A percentile compares a stretch with the other conserved stretches of the same genome.
Evolutionary conservation across 2,888 invertebrate genomes (phyloP).

Genomic region (Lissonota sp.): DNA sequence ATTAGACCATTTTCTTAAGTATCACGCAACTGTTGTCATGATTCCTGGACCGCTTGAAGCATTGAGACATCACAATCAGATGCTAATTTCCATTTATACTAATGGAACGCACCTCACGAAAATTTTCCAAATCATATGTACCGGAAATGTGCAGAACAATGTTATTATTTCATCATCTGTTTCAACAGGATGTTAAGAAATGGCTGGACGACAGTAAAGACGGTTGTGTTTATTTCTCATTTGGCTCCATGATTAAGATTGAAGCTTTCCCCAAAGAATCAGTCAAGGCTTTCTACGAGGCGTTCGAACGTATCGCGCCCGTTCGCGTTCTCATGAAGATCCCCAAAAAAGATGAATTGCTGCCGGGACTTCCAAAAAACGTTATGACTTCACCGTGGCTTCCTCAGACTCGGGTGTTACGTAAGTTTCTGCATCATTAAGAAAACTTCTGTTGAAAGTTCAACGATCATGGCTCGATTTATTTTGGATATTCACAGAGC

Average conservation of each 20-base stretch:
- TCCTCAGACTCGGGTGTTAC: slow-evolving; percentile 73
- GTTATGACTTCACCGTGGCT: slow-evolving; percentile 71
- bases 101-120: too few relatives aligned
- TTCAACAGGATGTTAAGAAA: slow-evolving; percentile 70
- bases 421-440: slow-evolving; percentile 61
- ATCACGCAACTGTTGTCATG: too few relatives aligned
- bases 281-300: slow-evolving; percentile 67
- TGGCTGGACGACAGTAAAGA: slow-evolving; percentile 74
- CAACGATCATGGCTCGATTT: not conserved
- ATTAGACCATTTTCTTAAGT: not conserved
- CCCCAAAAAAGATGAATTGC: slow-evolving; percentile 62
- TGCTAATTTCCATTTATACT: too few relatives aligned
- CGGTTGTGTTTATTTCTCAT: slow-evolving; percentile 76
- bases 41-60: too few relatives aligned
- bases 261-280: slow-evolving; percentile 71
- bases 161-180: not conserved
- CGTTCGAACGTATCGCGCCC: slow-evolving; percentile 73
- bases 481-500: slow-evolving; percentile 64
- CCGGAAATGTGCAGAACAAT: not conserved
- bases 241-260: slow-evolving; percentile 75
- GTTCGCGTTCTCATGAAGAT: slow-evolving; percentile 73
- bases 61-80: too few relatives aligned
- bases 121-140: too few relatives aligned
- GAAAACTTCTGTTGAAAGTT: not conserved
- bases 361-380: slow-evolving; percentile 73